Base-by-base conservation (phyloP, 2,797 vertebrate species). In the Xiphorhynchus erythropygius region DNA sequence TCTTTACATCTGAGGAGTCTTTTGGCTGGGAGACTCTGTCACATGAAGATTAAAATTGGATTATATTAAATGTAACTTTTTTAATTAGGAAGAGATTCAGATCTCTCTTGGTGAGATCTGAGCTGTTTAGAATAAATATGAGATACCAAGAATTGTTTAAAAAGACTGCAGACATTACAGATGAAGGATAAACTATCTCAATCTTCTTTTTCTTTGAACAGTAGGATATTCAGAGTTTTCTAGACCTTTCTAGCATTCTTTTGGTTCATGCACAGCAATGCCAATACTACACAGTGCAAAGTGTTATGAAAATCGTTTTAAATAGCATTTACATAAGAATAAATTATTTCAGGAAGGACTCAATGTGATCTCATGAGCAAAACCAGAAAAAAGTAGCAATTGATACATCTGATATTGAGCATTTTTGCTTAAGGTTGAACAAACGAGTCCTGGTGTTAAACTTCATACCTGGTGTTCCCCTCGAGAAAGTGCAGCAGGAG, bases 341-440 rank as follows among this genome's bases (percentile, higher is more conserved):
- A 52, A 77, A 57, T 14, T 67, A 53, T 50, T 87, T 80, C 32
- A 62, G 53, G 57, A 71, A 55, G 15, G 21, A 32, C 13, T 81
- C 47, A 9, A n/a, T 57, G 3, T 32, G 22, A 7, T 74, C 53
- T 62, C 68, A 10, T 0, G 4, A 78, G 28, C 0, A 13, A 76
- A 82, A 74, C 7, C 5, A 25, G 11, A 59, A 65, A 59, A 57
- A 74, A 57, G 0, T 2, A 65, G 19, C 5, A 42, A 44, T 39
- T 55, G 18, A 27, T 71, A 33, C 4, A 23, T 46, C 25, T 76
- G 35, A 53, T 73, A 30, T 13, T 60, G 60, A 84, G 8, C 6
- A 15, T 78, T 93, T 96, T 68, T 95, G 28, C 63, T 96, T 62
- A 85, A 98, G 98, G 87, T 97, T 47, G 98, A 98, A 71, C 95